Evolutionary conservation across 2,888 invertebrate genomes (phyloP).

Genomic region (Parnassius orleans): DNA sequence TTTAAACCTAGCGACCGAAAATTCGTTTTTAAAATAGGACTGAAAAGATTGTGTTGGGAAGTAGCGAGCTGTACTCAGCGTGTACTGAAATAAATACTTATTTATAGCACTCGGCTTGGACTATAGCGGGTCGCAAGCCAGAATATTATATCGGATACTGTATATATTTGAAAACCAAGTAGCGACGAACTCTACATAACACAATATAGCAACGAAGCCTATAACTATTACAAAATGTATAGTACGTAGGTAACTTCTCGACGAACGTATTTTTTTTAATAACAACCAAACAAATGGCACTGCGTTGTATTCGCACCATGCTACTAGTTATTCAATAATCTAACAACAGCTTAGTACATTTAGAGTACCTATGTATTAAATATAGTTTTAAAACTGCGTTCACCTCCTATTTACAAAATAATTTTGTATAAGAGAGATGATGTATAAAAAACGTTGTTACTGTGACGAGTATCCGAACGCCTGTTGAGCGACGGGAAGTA

Average conservation of each 20-base stretch:
- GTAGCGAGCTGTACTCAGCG: slow-evolving; percentile 44
- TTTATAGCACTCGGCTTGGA: slow-evolving; percentile 27
- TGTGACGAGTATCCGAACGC: not conserved
- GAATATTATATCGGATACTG: slow-evolving; percentile 40
- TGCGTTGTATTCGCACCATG: slow-evolving; percentile 63
- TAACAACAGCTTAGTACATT: slow-evolving; percentile 20
- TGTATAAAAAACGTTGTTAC: slow-evolving; percentile 27
- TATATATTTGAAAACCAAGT: slow-evolving; percentile 26
- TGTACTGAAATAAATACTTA: slow-evolving; percentile 30
- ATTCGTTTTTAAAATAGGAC: slow-evolving; percentile 35
- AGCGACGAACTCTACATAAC: slow-evolving; percentile 28
- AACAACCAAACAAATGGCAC: slow-evolving; percentile 78
- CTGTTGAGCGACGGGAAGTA: slow-evolving; percentile 1
- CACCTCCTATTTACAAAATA: slow-evolving; percentile 30
- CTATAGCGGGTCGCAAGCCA: slow-evolving; percentile 25
- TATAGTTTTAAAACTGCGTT: slow-evolving; percentile 29
- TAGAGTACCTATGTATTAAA: slow-evolving; percentile 12
- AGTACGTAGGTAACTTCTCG: slow-evolving; percentile 63
- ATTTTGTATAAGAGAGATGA: slow-evolving; percentile 29
- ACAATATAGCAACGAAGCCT: slow-evolving; percentile 37
- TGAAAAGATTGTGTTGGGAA: slow-evolving; percentile 26
- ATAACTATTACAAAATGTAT: slow-evolving; percentile 40
- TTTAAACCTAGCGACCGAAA: slow-evolving; percentile 61
- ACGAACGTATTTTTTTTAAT: slow-evolving; percentile 59
- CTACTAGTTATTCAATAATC: slow-evolving; percentile 20